These are phyloP conservation scores for Chamaea fasciata DNA, from an alignment of 2,113 vertebrate species.

Conservation along the genomic window DNA sequence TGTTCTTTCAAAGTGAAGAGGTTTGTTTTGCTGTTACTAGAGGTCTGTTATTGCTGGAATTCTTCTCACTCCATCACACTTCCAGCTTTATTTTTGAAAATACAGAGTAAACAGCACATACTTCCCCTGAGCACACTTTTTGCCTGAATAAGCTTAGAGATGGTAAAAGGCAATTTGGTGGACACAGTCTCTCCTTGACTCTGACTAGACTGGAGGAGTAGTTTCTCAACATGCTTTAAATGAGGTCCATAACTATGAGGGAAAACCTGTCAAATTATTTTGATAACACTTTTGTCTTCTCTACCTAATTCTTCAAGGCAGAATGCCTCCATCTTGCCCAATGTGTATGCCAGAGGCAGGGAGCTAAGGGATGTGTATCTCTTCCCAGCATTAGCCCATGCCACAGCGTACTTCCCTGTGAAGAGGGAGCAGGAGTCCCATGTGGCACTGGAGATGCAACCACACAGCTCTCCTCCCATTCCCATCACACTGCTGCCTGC, in stretches of 20 bases:
- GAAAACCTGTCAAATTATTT: neutral
- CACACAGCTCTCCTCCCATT: neutral
- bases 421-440: neutral
- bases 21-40: neutral
- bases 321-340: neutral
- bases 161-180: neutral
- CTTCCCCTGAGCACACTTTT: neutral
- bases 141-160: neutral
- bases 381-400: neutral
- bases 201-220: neutral
- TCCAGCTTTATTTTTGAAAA: neutral
- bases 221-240: neutral
- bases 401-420: neutral
- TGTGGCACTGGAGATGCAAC: neutral
- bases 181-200: neutral
- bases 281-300: neutral
- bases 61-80: neutral
- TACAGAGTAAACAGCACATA: neutral
- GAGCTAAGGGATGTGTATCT: neutral
- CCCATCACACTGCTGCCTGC: neutral
- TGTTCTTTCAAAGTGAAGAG: neutral
- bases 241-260: neutral
- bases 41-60: neutral
- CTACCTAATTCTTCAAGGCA: neutral
- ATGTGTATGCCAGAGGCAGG: neutral